A percentile compares a stretch with the other conserved stretches of the same genome.
Conservation (phyloP, 2,113 vertebrate genomes). For the Hiodon tergisus region DNA sequence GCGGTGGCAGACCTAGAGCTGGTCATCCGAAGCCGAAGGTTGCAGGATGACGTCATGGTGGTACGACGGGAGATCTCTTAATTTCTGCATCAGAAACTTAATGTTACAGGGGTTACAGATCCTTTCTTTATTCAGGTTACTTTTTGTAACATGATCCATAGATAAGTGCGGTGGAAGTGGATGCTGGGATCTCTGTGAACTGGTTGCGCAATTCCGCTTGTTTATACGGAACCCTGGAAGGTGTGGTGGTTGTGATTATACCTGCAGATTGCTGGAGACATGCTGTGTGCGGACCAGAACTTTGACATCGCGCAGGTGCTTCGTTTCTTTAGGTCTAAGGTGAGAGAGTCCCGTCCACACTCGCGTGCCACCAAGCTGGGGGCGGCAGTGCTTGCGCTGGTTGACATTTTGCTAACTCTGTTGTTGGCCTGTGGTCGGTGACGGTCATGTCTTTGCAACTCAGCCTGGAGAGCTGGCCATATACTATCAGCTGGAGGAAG, state of each 20-base stretch:
- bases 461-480: conserved; percentile 71
- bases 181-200: neutral
- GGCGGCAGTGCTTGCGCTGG: neutral
- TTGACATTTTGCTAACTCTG: conserved; percentile 7
- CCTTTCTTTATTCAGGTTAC: neutral
- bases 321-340: conserved; percentile 72
- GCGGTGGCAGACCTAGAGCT: conserved; percentile 70
- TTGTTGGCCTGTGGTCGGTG: neutral
- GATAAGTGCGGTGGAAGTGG: neutral
- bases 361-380: neutral
- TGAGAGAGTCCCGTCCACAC: conserved; percentile 30
- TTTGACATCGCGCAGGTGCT: conserved; percentile 73
- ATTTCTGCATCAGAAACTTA: neutral
- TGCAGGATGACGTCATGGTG: conserved; percentile 71
- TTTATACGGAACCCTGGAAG: neutral
- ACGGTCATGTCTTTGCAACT: conserved; percentile 11
- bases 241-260: neutral
- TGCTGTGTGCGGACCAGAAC: conserved; percentile 74
- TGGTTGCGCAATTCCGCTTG: too few relatives aligned
- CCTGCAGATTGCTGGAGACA: conserved; percentile 70
- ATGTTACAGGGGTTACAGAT: neutral
- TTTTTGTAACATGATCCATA: neutral
- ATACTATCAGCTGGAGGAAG: conserved; percentile 71
- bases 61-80: conserved; percentile 44
- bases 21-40: conserved; percentile 60